These are phyloP conservation scores for Lanius collurio DNA, from an alignment of 2,113 vertebrate species.

Conservation along the genomic window DNA sequence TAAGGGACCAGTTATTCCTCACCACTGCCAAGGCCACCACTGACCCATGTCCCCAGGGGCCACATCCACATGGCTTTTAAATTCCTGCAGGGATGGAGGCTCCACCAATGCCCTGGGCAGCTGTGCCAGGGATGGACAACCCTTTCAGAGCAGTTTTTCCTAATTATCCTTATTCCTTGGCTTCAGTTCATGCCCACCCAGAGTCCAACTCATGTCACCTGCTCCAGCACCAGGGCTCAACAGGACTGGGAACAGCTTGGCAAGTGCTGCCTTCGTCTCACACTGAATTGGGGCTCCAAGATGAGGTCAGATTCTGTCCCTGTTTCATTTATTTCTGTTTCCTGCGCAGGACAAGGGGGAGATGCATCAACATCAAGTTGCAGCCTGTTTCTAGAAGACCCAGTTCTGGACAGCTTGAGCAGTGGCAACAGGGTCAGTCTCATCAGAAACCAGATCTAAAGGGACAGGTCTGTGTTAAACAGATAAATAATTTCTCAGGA, in stretches of 20 bases:
- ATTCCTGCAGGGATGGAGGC: too few species aligned
- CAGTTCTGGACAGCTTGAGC: neutral
- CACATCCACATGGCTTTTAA: neutral
- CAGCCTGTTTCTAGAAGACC: neutral
- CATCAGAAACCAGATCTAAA: neutral
- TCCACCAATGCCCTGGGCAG: neutral
- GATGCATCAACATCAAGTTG: neutral
- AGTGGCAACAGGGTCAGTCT: fast-evolving
- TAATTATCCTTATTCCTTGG: neutral
- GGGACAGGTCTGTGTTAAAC: neutral
- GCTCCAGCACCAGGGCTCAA: neutral
- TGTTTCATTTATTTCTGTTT: neutral
- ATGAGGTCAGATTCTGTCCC: neutral
- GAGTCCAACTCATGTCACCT: neutral
- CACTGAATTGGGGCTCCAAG: neutral
- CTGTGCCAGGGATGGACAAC: neutral
- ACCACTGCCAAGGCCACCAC: neutral
- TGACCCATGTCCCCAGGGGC: neutral
- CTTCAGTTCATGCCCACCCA: neutral
- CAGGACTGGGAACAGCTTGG: fast-evolving
- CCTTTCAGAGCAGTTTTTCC: neutral
- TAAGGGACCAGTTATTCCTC: neutral
- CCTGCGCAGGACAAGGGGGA: neutral
- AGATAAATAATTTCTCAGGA: neutral
- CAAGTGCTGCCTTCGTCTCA: neutral